Evolutionary conservation across 1,140 invertebrate genomes (phyloP), one percentile per base, ranked within the genome.

Genomic region (Brachionus asplanchnoidis): DNA sequence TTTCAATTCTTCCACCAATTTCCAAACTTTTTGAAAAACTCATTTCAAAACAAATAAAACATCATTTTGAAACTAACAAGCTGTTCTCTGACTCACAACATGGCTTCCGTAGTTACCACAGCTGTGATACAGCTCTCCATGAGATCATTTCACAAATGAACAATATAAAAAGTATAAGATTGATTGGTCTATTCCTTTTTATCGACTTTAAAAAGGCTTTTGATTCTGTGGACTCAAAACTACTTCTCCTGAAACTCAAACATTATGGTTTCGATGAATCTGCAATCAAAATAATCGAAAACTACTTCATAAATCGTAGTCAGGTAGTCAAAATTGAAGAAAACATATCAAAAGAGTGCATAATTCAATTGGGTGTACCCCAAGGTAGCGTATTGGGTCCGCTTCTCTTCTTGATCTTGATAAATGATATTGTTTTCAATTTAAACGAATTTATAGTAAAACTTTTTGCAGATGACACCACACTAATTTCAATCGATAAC

Each of bases 131-230:
- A 36, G 75, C 75, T 11, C 32, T 79, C 14, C 23, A 53, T 32
- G 44, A 53, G 32, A 53, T 79, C 12, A 79, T 56, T 50, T 50
- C 44, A 53, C 42, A 40, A 36, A 56, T 79, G 23, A 53, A 53
- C 23, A n/a, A 56, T 32, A 56, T 56, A 17, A 36, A n/a, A 40
- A 56, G 32, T 53, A 53, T 56, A 26, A 53, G 32, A 79, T 11
- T 5, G 17, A 50, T 53, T 32, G 44, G 44, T 53, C 20, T 79
- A 17, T 28, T 50, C 28, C 14, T 79, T n/a, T 79, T 79, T 56
- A 53, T 82, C 17, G 79, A 82, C 56, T 82, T 65, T 12, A 60
- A 42, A 40, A 82, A 82, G 60, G 79, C 79, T 9, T 82, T 82
- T 82, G 79, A 82, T 42, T 26, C 28, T n/a, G 79, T 82, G 14